Conservation (phyloP, 2,113 vertebrate genomes). For the Xenopus borealis region DNA sequence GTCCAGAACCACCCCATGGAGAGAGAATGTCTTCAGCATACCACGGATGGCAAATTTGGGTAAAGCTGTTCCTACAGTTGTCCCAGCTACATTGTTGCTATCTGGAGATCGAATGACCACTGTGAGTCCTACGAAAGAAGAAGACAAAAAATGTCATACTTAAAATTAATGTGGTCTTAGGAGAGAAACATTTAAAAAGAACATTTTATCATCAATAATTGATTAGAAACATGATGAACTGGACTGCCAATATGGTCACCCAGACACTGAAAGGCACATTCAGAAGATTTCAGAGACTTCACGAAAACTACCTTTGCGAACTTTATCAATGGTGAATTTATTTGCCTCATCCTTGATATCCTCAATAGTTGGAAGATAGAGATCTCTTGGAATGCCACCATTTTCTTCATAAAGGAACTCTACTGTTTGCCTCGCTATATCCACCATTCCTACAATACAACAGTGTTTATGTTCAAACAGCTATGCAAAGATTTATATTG, state of each 20-base stretch:
- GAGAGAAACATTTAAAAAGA: no score
- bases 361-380: slow-evolving; percentile 96
- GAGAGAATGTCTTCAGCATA: slow-evolving; percentile 94
- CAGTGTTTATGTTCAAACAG: not conserved
- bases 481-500: no score
- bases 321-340: slow-evolving; percentile 98
- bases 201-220: no score
- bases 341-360: slow-evolving; percentile 98
- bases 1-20: slow-evolving; percentile 92
- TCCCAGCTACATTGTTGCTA: slow-evolving; percentile 88
- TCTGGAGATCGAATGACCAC: slow-evolving; percentile 94
- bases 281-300: not conserved
- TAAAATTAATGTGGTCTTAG: no score
- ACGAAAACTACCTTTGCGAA: slow-evolving; percentile 86
- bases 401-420: slow-evolving; percentile 98
- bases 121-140: slow-evolving; percentile 73
- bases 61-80: slow-evolving; percentile 83
- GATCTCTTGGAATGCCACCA: slow-evolving; percentile 92
- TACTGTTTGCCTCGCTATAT: slow-evolving; percentile 94
- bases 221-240: no score
- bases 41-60: slow-evolving; percentile 95
- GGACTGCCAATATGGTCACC: no score
- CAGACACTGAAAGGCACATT: no score
- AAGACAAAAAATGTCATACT: no score
- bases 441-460: slow-evolving; percentile 80